Base-by-base conservation (phyloP, 2,797 vertebrate species). In the Microctenopoma stevenorrisi region DNA sequence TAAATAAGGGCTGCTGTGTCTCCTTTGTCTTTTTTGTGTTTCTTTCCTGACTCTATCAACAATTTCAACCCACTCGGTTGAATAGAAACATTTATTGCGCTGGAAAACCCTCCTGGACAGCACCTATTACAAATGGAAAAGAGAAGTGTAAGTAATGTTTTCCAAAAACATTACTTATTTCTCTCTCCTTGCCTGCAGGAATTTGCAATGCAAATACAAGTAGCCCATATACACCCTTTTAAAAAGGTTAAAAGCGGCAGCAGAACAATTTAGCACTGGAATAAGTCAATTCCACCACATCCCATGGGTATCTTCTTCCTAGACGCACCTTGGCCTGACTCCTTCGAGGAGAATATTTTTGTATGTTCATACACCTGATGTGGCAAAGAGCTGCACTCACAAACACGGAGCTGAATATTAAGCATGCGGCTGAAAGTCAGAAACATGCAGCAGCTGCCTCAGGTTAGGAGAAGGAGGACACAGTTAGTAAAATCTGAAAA, bases 1-100 rank as follows among this genome's bases (percentile, higher is more conserved):
- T 92, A 92, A 89, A 90, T 50, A 4, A 88, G 56, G 38, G 48
- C 38, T 76, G 77, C 62, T 64, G 85, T 37, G 86, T 88, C 69
- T 89, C 71, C 22, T 75, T 78, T 84, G 83, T 86, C 66, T 85
- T 88, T 82, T 83, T 82, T 72, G 81, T 84, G 81, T 75, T 16
- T 3, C 51, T 48, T 89, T 64, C 51, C 47, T 81, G 59, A 81
- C 67, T 81, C 62, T 18, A 7, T 2, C 33, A 1, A 63, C 1
- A 15, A 11, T 63, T 25, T 58, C 5, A 33, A 12, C 12, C 37
- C 9, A 42, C 5, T 14, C 5, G 30, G 22, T 28, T 22, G 46
- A 22, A 22, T 12, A 4, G 15, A 25, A 3, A 9, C 16, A 50
- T 49, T 56, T 70, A 30, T 33, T 40, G 22, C 49, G 42, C 25